Evolutionary conservation across 2,797 vertebrate species (phyloP).

Genomic region (Tadarida brasiliensis): DNA sequence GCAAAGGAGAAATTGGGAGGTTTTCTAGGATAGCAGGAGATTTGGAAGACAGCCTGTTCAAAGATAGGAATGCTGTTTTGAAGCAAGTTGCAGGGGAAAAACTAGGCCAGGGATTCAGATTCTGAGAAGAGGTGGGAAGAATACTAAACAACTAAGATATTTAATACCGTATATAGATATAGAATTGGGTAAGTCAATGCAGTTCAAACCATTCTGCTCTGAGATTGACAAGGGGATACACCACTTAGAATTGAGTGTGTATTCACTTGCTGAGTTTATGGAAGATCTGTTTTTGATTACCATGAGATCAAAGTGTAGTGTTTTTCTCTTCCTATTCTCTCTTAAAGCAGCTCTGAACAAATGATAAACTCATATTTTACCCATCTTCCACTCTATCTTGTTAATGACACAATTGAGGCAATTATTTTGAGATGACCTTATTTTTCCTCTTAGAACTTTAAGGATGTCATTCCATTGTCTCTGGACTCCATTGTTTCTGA

Average conservation of each 20-base stretch:
- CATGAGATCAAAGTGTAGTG: background rate
- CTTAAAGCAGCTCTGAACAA: background rate
- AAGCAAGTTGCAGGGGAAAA: background rate
- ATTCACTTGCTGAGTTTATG: background rate
- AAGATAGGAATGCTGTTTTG: constrained; percentile 9
- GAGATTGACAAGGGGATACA: background rate
- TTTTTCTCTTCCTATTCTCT: background rate
- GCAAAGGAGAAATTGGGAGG: background rate
- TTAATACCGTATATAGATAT: background rate
- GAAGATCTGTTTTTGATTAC: background rate
- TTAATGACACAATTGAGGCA: background rate
- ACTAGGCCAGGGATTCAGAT: background rate
- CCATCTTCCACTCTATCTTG: background rate
- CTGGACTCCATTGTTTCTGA: background rate
- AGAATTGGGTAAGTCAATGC: background rate
- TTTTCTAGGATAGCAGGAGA: background rate
- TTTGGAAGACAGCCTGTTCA: background rate
- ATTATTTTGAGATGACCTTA: background rate
- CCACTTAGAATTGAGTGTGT: background rate
- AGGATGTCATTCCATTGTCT: background rate
- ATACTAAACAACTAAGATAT: background rate
- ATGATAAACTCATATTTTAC: background rate
- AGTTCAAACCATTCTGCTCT: background rate
- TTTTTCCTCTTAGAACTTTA: background rate
- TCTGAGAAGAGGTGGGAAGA: background rate